phyloP scores from a whole-genome alignment of 2,888 invertebrate species.

The Troilus luridus region DNA sequence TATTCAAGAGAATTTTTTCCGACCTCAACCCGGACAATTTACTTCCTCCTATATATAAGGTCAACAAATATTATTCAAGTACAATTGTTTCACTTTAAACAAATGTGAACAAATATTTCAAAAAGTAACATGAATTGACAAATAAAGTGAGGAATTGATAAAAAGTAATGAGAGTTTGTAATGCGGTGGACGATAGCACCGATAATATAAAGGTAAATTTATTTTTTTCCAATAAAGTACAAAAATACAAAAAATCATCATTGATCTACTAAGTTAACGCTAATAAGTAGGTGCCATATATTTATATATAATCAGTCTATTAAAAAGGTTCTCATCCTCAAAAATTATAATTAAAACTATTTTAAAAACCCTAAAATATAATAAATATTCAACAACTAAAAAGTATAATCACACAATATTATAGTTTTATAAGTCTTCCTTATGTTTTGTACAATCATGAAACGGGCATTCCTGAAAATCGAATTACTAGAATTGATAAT shows the following conservation, averaged over 20 bases:
- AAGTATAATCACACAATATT: background rate
- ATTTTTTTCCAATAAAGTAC: background rate
- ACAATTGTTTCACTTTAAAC: background rate
- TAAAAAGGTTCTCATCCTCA: background rate
- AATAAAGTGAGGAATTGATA: background rate
- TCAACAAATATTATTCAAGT: no score
- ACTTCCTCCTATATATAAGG: no score
- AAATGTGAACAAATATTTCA: background rate
- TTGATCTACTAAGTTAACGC: no score
- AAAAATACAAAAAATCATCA: background rate
- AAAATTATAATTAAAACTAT: background rate
- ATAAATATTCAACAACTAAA: background rate
- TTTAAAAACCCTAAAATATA: background rate
- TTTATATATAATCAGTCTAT: background rate
- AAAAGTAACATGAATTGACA: background rate
- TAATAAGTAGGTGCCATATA: background rate
- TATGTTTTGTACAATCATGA: slow-evolving; percentile 42
- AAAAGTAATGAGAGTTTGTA: background rate
- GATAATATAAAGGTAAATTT: no score
- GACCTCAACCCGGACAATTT: no score
- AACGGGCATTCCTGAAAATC: slow-evolving; percentile 50
- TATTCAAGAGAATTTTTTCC: no score
- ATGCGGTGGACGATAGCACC: no score
- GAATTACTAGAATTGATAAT: background rate
- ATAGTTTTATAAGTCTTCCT: background rate